Base-by-base conservation (phyloP, 2,113 vertebrate genomes). In the Alligator mississippiensis region DNA sequence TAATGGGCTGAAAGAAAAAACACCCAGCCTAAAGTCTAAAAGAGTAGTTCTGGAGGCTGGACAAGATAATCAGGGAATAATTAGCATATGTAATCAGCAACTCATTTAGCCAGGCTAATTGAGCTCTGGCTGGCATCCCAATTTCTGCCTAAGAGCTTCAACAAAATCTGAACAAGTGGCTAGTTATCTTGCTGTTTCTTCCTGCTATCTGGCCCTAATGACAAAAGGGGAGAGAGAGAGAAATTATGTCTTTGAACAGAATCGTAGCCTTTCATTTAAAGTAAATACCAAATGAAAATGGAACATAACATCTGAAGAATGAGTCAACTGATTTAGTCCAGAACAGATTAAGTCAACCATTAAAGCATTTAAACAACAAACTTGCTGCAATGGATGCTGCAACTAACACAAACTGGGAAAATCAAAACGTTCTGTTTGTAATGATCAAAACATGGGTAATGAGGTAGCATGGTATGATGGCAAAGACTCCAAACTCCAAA, bases 41-140 rank as follows among this genome's bases (percentile, higher is more conserved):
- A 75, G 92, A 5, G 59, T 89, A 85, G 54, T 85, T 74, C 77
- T 84, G 82, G 84, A 90, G 87, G 92, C 75, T 79, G 78, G 75
- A 80, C 6, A 84, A 98, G 98, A 97, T 96, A 96, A 94, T 81
- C 82, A 89, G 75, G 87, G 88, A 96, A 95, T 94, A 93, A 97
- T 97, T 96, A 98, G 98, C 98, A 97, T 96, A 97, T 93, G 95
- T 97, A 98, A 97, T 98, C 95, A 91, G 97, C 91, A 96, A 98
- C 98, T 98, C 85, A 97, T 98, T 98, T 96, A 95, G 97, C 97
- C 94, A 27, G 97, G 99, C 98, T 97, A 98, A 99, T 98, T 98
- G 68, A 63, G 38, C 77, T 94, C 54, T 95, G 92, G 87, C 90
- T 97, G 97, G 98, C 97, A 89, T 98, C 98, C 93, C 87, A 24